Conservation (phyloP, 2,888 invertebrate species). For the Cantharis nigra region DNA sequence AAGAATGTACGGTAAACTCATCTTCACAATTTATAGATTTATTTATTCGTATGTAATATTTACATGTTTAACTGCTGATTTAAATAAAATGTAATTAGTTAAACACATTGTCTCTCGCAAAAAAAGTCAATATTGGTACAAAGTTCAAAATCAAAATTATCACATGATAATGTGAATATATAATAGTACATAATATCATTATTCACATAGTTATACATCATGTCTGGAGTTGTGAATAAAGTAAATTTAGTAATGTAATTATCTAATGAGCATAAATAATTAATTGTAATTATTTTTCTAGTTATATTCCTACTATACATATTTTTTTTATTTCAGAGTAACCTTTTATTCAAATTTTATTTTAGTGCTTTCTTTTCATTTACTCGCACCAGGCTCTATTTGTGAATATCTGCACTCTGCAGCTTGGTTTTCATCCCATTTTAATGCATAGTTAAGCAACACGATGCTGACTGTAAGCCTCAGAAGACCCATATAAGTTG, state of each 20-base stretch:
- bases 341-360: not conserved
- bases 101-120: too few relatives aligned
- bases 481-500: slow-evolving; percentile 34
- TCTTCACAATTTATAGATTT: too few relatives aligned
- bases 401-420: slow-evolving; percentile 23
- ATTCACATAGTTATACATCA: too few relatives aligned
- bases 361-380: slow-evolving; percentile 18
- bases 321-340: not conserved
- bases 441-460: slow-evolving; percentile 39
- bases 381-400: slow-evolving; percentile 14
- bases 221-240: not conserved
- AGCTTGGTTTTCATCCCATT: slow-evolving; percentile 30
- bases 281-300: not conserved
- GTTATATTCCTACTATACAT: not conserved
- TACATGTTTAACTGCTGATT: too few relatives aligned
- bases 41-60: too few relatives aligned
- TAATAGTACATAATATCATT: too few relatives aligned
- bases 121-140: too few relatives aligned
- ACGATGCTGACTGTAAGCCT: slow-evolving; percentile 33
- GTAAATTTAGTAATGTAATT: not conserved
- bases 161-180: too few relatives aligned
- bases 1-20: too few relatives aligned
- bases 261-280: not conserved
- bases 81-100: too few relatives aligned
- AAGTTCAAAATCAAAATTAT: too few relatives aligned